These are phyloP conservation scores for Lepidothrix coronata DNA, from an alignment of 2,113 vertebrate species.

Conservation along the genomic window DNA sequence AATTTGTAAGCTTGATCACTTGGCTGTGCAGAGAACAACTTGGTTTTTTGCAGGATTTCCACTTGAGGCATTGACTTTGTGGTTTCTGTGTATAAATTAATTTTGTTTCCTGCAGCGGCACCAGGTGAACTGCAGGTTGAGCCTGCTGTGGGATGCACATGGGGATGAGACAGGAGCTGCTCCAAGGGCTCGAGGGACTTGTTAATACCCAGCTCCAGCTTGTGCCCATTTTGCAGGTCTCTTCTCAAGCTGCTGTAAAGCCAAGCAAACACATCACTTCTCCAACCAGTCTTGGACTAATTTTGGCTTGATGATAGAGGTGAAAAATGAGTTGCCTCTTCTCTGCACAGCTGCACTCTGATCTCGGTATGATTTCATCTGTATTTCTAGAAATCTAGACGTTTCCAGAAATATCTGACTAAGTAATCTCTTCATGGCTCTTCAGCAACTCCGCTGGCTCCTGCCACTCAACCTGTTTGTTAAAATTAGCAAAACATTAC, in stretches of 20 bases:
- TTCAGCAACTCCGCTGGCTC: not conserved
- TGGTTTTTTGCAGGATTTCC: not conserved
- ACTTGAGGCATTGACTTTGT: not conserved
- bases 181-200: not conserved
- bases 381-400: constrained; percentile 50
- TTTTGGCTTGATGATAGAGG: not conserved
- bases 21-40: not conserved
- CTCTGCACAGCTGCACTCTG: constrained; percentile 1
- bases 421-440: not conserved
- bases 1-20: not conserved
- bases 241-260: not conserved
- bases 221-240: not conserved
- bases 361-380: constrained; percentile 3
- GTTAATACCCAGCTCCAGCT: not conserved
- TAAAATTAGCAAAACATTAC: constrained; percentile 36
- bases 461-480: not conserved
- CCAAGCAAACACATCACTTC: not conserved
- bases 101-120: not conserved
- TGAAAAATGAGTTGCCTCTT: constrained; percentile 14
- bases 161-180: not conserved
- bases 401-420: constrained; percentile 1
- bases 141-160: not conserved
- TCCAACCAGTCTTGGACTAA: not conserved
- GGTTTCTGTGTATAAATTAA: not conserved
- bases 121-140: not conserved